Evolutionary conservation across 2,888 invertebrate genomes (phyloP).

Genomic region (Trachelus troglodyta): DNA sequence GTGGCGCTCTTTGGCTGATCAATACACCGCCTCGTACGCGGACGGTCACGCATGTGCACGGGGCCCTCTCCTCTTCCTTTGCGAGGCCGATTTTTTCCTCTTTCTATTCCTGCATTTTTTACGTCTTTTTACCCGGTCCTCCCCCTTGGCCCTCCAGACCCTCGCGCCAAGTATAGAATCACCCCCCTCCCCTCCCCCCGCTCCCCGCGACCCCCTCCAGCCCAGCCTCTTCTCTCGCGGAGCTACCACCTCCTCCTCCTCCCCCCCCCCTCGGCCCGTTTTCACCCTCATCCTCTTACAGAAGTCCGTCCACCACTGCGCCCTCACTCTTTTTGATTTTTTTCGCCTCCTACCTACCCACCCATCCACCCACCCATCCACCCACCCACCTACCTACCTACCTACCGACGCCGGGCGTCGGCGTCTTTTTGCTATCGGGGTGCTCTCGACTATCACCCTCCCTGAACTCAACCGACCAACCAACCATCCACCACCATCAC

Average conservation of each 20-base stretch:
- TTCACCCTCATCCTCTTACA: conserved; percentile 25
- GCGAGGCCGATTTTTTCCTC: conserved; percentile 54
- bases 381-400: conserved; percentile 22
- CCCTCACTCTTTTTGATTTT: conserved; percentile 22
- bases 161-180: conserved; percentile 3
- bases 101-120: conserved; percentile 58
- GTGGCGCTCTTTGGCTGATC: conserved; percentile 66
- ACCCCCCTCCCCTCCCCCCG: not conserved
- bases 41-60: conserved; percentile 66
- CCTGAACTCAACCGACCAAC: conserved; percentile 38
- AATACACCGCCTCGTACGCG: conserved; percentile 66
- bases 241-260: conserved; percentile 8
- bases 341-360: conserved; percentile 27
- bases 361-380: conserved; percentile 15
- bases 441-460: conserved; percentile 52
- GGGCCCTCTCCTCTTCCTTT: conserved; percentile 46
- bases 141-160: conserved; percentile 17
- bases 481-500: conserved; percentile 14
- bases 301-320: conserved; percentile 11
- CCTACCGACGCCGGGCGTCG: conserved; percentile 51
- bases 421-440: conserved; percentile 59
- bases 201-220: conserved; percentile 26
- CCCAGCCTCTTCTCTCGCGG: no score
- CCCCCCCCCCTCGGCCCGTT: conserved; percentile 20
- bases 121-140: conserved; percentile 42